A percentile compares a stretch with the other conserved stretches of the same genome.
Conservation (phyloP, 2,888 invertebrate species). For the Chrysodeixis includens region DNA sequence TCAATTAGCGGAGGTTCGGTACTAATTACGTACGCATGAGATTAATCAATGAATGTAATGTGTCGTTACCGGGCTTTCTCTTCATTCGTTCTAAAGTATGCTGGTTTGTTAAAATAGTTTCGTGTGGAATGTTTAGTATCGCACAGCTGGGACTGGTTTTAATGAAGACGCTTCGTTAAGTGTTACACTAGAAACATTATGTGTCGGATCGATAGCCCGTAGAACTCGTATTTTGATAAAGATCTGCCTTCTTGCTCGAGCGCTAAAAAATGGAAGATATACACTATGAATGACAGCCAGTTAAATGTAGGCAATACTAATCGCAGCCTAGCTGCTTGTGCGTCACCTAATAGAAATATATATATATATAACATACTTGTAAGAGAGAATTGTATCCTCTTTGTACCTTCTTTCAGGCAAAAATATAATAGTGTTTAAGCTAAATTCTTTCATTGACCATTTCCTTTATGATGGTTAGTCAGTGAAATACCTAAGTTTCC, state of each 20-base stretch:
- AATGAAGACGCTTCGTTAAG: neutral
- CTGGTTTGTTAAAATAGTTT: constrained; percentile 48
- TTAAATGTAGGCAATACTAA: neutral
- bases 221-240: constrained; percentile 3
- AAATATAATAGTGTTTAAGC: no score
- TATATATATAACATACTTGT: neutral
- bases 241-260: neutral
- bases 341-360: neutral
- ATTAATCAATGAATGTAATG: constrained; percentile 50
- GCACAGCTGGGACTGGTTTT: constrained; percentile 18
- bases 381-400: no score
- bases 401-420: no score
- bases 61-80: constrained; percentile 37
- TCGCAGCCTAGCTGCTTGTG: neutral
- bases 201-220: neutral
- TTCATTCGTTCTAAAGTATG: constrained; percentile 45
- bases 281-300: neutral
- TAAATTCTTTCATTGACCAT: neutral
- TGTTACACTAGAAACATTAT: neutral
- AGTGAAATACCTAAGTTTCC: neutral
- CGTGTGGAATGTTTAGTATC: constrained; percentile 18
- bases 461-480: neutral
- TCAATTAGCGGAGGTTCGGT: constrained; percentile 39
- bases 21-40: constrained; percentile 36
- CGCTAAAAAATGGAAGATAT: neutral